Evolutionary conservation across 2,888 invertebrate species (phyloP).

Genomic region (Lepidochitona cinerea): DNA sequence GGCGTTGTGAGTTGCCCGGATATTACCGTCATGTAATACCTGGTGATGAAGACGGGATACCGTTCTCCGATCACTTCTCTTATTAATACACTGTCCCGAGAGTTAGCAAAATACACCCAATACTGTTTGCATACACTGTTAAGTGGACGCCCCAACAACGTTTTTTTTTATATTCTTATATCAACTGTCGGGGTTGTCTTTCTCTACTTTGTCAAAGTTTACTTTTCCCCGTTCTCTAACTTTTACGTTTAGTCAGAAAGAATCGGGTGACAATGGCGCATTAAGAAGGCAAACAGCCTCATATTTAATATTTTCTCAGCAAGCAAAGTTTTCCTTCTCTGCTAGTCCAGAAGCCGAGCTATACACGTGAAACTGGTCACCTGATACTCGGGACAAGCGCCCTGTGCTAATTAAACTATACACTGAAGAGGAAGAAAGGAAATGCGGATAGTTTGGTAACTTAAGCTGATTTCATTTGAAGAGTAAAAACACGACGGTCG

Average conservation of each 20-base stretch:
- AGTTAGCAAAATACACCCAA: constrained; percentile 2
- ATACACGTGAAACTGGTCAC: neutral
- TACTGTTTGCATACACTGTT: constrained; percentile 6
- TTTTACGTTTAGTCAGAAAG: constrained; percentile 6
- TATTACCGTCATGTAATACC: neutral
- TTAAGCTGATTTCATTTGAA: constrained; percentile 7
- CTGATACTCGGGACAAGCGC: neutral
- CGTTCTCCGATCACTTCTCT: neutral
- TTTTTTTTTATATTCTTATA: constrained; percentile 6
- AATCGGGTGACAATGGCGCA: constrained; percentile 1
- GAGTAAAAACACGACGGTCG: constrained; percentile 4
- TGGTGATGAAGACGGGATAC: neutral
- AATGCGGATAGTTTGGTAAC: constrained; percentile 4
- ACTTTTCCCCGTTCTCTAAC: constrained; percentile 2
- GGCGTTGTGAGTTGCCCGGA: neutral
- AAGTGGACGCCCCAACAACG: constrained; percentile 5
- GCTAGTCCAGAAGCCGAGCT: neutral
- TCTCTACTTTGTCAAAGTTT: neutral
- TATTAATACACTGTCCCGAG: neutral
- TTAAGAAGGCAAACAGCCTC: constrained; percentile 6
- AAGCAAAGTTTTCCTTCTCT: neutral
- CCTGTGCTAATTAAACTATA: neutral
- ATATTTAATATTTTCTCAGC: constrained; percentile 9
- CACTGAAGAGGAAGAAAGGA: neutral
- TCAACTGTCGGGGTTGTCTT: neutral